phyloP scores from a whole-genome alignment of 2,797 vertebrate species.

The Varecia variegata region DNA sequence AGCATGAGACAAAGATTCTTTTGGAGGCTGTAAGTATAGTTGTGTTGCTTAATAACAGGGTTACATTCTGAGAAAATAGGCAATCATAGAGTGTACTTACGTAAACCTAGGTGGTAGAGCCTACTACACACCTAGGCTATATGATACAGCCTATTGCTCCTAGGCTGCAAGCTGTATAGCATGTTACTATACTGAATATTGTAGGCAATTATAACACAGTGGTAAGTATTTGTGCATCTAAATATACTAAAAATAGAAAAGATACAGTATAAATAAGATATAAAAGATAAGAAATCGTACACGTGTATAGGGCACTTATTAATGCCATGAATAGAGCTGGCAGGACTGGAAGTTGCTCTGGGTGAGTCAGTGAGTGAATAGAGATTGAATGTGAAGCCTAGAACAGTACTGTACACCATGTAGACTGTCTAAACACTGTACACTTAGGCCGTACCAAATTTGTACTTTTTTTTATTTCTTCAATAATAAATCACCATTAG shows the following conservation, averaged over 20 bases:
- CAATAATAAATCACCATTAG: background rate
- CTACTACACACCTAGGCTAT: background rate
- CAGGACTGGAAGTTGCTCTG: background rate
- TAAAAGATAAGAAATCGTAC: background rate
- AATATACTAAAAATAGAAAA: background rate
- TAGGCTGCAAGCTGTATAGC: background rate
- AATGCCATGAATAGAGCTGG: no score
- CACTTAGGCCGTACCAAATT: background rate
- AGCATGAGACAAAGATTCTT: constrained; percentile 3
- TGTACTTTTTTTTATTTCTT: background rate
- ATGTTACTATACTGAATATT: background rate
- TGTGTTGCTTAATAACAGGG: background rate
- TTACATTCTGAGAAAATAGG: background rate
- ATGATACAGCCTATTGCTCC: background rate
- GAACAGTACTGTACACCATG: background rate
- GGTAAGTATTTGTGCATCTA: background rate
- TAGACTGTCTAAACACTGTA: background rate
- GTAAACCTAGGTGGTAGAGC: background rate
- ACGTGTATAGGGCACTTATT: background rate
- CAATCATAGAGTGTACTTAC: background rate
- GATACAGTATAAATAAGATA: background rate
- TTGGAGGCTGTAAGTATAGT: background rate
- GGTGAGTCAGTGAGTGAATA: background rate
- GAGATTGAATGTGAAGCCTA: background rate
- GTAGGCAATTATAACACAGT: background rate